phyloP scores from a whole-genome alignment of 30 jellyfish, hydroid and myxozoan genomes.

The Rhopilema esculentum region DNA sequence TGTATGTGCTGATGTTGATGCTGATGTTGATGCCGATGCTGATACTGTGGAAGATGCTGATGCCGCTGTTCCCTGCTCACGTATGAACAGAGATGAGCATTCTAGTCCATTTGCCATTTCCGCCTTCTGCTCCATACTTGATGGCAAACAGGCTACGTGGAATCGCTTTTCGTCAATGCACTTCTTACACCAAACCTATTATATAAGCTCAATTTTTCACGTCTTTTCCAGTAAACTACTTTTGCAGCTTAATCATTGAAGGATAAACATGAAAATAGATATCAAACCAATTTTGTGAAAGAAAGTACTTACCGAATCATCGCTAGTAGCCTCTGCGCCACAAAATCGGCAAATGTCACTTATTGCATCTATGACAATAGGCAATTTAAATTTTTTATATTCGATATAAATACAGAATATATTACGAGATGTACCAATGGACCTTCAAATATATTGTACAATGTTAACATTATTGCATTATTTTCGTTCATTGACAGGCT shows the following conservation, averaged over 20 bases:
- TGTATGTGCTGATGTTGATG: neutral
- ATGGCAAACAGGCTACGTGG: neutral
- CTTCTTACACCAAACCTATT: slow-evolving; percentile 5
- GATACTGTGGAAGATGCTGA: neutral
- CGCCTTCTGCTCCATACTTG: neutral
- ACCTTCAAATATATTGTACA: neutral
- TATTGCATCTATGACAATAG: no score
- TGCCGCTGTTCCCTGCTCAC: neutral
- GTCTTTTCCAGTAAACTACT: neutral
- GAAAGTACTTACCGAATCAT: neutral
- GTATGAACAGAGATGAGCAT: neutral
- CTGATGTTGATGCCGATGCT: neutral
- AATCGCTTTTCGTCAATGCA: slow-evolving; percentile 6
- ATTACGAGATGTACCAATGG: neutral
- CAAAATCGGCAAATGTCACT: no score
- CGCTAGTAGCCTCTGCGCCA: no score
- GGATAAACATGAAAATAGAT: neutral
- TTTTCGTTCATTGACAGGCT: neutral
- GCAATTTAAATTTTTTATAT: no score
- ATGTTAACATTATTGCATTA: neutral
- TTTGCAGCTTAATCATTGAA: neutral
- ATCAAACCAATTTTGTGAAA: neutral
- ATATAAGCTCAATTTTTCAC: neutral
- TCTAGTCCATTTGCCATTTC: neutral
- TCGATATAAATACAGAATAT: neutral